Evolutionary conservation across 2,888 invertebrate species (phyloP), one percentile per base, ranked within the genome.

Genomic region (Campoplex nolae): DNA sequence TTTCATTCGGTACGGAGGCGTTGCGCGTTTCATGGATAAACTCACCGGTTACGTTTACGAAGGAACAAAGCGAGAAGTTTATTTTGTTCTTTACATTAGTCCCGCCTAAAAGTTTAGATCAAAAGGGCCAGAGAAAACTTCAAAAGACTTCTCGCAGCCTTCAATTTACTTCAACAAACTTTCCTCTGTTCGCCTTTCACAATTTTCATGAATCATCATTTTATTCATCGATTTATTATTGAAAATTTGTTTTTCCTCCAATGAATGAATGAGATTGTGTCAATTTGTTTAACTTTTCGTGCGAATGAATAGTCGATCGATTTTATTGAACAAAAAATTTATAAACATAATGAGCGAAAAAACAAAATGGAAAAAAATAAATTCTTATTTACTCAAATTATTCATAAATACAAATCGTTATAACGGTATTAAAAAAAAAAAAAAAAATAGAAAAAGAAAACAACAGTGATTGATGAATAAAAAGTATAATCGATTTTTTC

Each of bases 51-150:
- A 76, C 79, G 48, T 48, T 58, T 54, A 68, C 76, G 82, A 83
- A 73, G 35, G n/a, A 54, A 73, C n/a, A 80, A 83, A 73, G 54
- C 32, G 77, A 80, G 42, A 56, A 76, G 58, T 73, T 56, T 77
- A 58, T 18, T 13, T 45, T 23, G 28, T 45, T 35, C 13, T 70
- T 76, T 32, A 62, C 28, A 9, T n/a, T 54, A 2, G 28, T 51
- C 13, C 38, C 3, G 9, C 45, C 38, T 28, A 71, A 80, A 77
- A 83, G 76, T 73, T 73, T 80, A 77, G 83, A 83, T 68, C 67
- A n/a, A 62, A 45, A 28, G 32, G 32, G 76, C 74, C 45, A 38
- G 74, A 58, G 51, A 74, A 86, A 83, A 83, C 83, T 77, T 86
- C 76, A 73, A 80, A 77, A 71, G 48, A 73, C 73, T 80, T 80